Percentiles rank a stretch among this genome's conserved stretches.
Conservation (phyloP, 2,797 vertebrate species). For the Salmo trutta region DNA sequence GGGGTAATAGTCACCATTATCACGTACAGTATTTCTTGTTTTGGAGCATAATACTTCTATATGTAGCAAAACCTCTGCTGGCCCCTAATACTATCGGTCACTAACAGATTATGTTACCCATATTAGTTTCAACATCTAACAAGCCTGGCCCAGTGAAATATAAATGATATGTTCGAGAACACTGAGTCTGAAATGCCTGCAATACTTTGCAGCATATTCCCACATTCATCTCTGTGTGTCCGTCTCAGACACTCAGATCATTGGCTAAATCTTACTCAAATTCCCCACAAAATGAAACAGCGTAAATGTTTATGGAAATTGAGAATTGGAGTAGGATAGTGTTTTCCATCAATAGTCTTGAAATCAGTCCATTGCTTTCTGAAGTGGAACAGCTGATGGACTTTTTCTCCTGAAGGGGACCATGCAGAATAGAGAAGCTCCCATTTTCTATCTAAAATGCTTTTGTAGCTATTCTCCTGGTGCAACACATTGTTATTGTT, state of each 20-base stretch:
- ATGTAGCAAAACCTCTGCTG: neutral
- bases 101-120: neutral
- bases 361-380: slow-evolving; percentile 53
- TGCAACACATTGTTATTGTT: slow-evolving; percentile 10
- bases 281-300: slow-evolving; percentile 27
- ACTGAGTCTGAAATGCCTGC: neutral
- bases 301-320: slow-evolving; percentile 62
- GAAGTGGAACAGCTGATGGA: slow-evolving; percentile 55
- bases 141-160: neutral
- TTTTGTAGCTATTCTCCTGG: slow-evolving; percentile 1
- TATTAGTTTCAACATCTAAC: neutral
- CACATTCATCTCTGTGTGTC: slow-evolving; percentile 25
- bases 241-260: slow-evolving; percentile 48
- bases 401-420: slow-evolving; percentile 1
- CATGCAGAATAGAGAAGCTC: neutral
- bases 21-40: too few relatives aligned
- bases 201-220: slow-evolving; percentile 14
- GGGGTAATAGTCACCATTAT: too few relatives aligned
- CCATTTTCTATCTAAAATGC: neutral
- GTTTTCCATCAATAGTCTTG: slow-evolving; percentile 59
- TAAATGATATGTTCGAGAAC: neutral
- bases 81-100: neutral
- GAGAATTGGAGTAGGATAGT: slow-evolving; percentile 51
- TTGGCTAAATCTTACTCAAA: slow-evolving; percentile 32
- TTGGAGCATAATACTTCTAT: neutral